Base-by-base conservation (phyloP, 1,140 invertebrate genomes). In the Trialeurodes vaporariorum region DNA sequence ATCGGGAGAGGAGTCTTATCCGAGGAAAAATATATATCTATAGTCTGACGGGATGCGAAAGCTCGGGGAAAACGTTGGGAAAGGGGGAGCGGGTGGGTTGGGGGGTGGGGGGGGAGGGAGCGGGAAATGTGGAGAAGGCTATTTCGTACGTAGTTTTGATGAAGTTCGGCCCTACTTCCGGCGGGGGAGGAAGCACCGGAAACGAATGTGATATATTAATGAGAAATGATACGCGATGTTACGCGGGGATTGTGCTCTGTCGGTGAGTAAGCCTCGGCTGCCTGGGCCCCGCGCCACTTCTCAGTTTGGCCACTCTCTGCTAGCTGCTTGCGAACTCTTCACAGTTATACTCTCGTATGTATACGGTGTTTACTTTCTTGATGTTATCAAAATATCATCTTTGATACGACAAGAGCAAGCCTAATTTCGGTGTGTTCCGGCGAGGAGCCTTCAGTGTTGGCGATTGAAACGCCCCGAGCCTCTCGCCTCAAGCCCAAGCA, bases 171-270 rank as follows among this genome's bases (percentile, higher is more conserved):
- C 17, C 34, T 17, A 49, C 5, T 49, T 49, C 34, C 34, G 34
- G 34, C 34, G 34, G 17, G 34, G 34, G 34, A 49, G 34, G 34
- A 17, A 5, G 34, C 34, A 49, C 34, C 34, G 34, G 34, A 49
- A 49, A 49, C 34, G 34, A 49, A 49, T 49, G 34, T 49, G 34
- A 49, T 49, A 49, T 49, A 49, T 49, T 49, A 49, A 49, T 49
- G 34, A 49, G 34, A 49, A 49, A 49, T 49, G 34, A 49, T 49
- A 49, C 34, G 34, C 34, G 34, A 17, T 17, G 34, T 17, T 5
- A 49, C 34, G 34, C 34, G 34, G 34, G 5, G 34, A 17, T 5
- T 17, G 34, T 17, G 34, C 5, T 17, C 5, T 49, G 34, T 49
- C 5, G 34, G 5, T 17, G 5, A 17, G 34, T 49, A 17, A 49